phyloP scores from a whole-genome alignment of 1,140 invertebrate genomes.

The Ceratosolen fusciceps region DNA sequence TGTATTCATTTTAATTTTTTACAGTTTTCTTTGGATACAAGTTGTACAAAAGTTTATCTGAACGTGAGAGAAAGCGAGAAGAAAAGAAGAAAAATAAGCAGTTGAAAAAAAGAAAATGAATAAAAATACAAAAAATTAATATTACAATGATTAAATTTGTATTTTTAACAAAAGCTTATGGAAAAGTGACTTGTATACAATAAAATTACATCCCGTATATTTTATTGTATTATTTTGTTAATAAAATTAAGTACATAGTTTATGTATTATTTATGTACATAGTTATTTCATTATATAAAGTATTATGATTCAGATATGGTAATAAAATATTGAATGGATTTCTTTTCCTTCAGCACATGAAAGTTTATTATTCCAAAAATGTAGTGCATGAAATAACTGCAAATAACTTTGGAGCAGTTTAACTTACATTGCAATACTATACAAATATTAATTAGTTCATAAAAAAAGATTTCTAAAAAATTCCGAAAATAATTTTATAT shows the following conservation, averaged over 20 bases:
- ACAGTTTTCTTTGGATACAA: conserved; percentile 89
- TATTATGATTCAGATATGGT: too few species aligned
- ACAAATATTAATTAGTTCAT: too few species aligned
- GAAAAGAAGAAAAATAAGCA: conserved; percentile 73
- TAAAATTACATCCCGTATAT: conserved; percentile 48
- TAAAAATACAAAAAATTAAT: neutral
- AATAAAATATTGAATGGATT: too few species aligned
- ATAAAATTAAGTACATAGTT: too few species aligned
- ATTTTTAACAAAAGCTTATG: conserved; percentile 13
- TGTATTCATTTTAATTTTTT: conserved; percentile 60
- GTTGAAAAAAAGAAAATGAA: conserved; percentile 74
- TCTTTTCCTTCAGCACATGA: neutral
- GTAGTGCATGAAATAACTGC: too few species aligned
- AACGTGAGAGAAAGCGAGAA: conserved; percentile 73
- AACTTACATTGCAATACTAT: too few species aligned
- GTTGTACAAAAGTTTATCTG: conserved; percentile 79
- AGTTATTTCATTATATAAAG: too few species aligned
- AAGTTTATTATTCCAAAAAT: conserved; percentile 9
- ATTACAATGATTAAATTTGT: conserved; percentile 20
- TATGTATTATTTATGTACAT: too few species aligned
- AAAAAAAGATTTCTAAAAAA: conserved; percentile 4
- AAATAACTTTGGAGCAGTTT: too few species aligned
- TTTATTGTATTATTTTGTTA: conserved; percentile 51
- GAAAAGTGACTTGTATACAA: conserved; percentile 48
- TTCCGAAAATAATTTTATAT: conserved; percentile 33